Evolutionary conservation across 2,888 invertebrate genomes (phyloP), one percentile per base, ranked within the genome.

Genomic region (Acanthoscelides obtectus): DNA sequence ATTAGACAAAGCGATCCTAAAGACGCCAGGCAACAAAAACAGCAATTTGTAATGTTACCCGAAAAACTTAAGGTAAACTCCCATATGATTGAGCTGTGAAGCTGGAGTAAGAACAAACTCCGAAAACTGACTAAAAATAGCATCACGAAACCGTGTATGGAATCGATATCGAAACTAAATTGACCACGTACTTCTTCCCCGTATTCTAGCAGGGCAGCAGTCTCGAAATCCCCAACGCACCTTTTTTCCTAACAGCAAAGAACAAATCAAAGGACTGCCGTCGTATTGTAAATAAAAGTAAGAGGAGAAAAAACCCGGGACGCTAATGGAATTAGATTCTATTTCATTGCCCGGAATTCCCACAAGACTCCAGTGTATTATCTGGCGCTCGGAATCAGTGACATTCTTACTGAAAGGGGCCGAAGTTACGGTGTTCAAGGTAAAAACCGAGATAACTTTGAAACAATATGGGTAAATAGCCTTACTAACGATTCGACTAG

Each of bases 251-350:
- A 45, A 45, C 45, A 45, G 45, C 45, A 45, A 45, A 45, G 45
- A 45, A 45, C 45, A 45, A 45, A 45, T 45, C 45, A 45, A 45
- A 45, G 5, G 45, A 45, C 12, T 6, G 45, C 45, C 45, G 45
- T 45, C 45, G 45, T 45, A 45, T 45, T 45, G 45, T 45, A 45
- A 45, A 45, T 45, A 45, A 45, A 45, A 45, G 45, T 45, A 45
- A 45, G 45, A 45, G 8, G 45, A 45, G 45, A 45, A 45, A 25
- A 45, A 45, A 45, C 45, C 45, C 45, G 45, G 67, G 69, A 71
- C 74, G 74, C 75, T 72, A 72, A 73, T 75, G 75, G 71, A 74
- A 71, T 72, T 22, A 69, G 20, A 68, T 72, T 68, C 66, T 21
- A 22, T 66, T 65, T 22, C 69, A 71, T 71, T 66, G 71, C 45